These are phyloP conservation scores for Eublepharis macularius DNA, from an alignment of 2,113 vertebrate species.

Conservation along the genomic window DNA sequence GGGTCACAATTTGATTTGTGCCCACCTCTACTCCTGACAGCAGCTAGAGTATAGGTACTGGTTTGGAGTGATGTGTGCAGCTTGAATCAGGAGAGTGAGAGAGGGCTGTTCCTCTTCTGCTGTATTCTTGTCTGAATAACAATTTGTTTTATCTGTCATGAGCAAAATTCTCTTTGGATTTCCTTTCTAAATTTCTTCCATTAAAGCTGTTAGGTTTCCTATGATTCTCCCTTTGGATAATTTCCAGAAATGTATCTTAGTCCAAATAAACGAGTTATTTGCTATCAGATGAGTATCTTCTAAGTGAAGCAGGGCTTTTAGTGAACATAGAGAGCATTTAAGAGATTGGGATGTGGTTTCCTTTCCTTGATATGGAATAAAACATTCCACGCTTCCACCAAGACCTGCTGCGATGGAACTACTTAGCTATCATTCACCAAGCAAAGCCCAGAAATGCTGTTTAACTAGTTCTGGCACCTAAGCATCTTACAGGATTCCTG, in stretches of 20 bases:
- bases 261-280: neutral
- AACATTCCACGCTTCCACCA: conserved; percentile 24
- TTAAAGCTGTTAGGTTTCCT: neutral
- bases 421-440: conserved; percentile 13
- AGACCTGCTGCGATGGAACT: conserved; percentile 33
- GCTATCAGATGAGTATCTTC: neutral
- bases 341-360: conserved; percentile 15
- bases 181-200: conserved; percentile 14
- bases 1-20: too few relatives aligned
- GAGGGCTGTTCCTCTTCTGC: neutral
- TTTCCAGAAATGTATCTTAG: neutral
- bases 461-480: conserved; percentile 19
- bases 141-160: neutral
- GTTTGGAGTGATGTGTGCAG: neutral
- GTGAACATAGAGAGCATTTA: neutral
- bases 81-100: neutral
- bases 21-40: neutral
- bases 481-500: conserved; percentile 24
- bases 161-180: neutral
- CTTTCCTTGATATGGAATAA: conserved; percentile 1
- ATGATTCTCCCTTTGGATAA: neutral
- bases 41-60: neutral
- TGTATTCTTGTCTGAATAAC: neutral
- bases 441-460: neutral
- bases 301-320: neutral